Evolutionary conservation across 92 coral and sea anemone genomes (phyloP).

Genomic region (Phenganax marumi): DNA sequence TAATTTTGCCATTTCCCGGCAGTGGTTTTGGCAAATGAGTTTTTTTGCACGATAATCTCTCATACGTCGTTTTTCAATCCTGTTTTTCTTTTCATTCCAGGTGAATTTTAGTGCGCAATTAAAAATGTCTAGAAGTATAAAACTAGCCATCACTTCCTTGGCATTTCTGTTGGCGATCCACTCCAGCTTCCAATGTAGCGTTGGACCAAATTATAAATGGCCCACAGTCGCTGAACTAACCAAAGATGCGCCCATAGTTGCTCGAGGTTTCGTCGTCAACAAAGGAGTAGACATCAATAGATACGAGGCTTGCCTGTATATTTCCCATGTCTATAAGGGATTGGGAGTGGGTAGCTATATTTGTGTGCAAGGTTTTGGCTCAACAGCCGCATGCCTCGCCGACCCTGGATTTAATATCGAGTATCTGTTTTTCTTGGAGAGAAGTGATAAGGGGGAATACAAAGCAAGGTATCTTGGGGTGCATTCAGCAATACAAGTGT

Average conservation of each 20-base stretch:
- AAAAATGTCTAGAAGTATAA: neutral
- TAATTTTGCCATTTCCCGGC: no score
- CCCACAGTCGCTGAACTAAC: slow-evolving; percentile 10
- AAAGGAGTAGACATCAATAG: neutral
- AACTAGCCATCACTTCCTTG: neutral
- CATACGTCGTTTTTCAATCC: neutral
- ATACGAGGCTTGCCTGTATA: slow-evolving; percentile 6
- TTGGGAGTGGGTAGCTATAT: neutral
- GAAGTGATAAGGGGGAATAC: neutral
- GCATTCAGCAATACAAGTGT: slow-evolving; percentile 7
- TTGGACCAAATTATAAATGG: slow-evolving; percentile 11
- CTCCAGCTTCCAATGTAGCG: slow-evolving; percentile 19
- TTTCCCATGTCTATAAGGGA: slow-evolving; percentile 23
- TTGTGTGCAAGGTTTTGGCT: slow-evolving; percentile 16
- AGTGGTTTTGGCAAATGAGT: no score
- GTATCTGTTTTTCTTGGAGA: slow-evolving; percentile 14
- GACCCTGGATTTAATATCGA: neutral
- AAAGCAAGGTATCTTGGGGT: slow-evolving; percentile 2
- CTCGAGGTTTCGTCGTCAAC: slow-evolving; percentile 22
- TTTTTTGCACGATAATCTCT: no score
- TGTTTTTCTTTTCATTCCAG: neutral
- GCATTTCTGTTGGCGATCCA: neutral
- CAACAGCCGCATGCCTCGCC: slow-evolving; percentile 8
- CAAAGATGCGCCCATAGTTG: slow-evolving; percentile 16
- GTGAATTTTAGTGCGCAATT: neutral